A percentile compares a stretch with the other conserved stretches of the same genome.
These are phyloP conservation scores for Caenorhabditis latens DNA, from an alignment of 1,140 invertebrate species.

Conservation along the genomic window DNA sequence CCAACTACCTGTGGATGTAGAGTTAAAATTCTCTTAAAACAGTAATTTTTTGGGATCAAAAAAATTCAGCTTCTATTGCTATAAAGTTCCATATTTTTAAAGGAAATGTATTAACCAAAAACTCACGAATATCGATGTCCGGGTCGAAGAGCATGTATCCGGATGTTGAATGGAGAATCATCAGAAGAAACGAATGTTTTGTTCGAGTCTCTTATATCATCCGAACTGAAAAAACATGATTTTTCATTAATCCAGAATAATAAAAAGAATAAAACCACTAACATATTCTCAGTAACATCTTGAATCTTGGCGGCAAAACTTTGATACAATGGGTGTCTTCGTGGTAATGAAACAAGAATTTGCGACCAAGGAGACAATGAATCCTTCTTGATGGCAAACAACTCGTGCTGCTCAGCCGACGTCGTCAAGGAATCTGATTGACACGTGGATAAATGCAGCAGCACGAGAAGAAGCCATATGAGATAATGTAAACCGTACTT, in stretches of 20 bases:
- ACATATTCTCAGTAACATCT: conserved; percentile 62
- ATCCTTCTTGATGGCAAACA: conserved; percentile 52
- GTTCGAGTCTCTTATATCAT: conserved; percentile 42
- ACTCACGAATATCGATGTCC: conserved; percentile 72
- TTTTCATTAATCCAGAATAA: background rate
- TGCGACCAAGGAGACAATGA: conserved; percentile 33
- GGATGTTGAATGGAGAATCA: conserved; percentile 42
- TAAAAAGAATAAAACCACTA: background rate
- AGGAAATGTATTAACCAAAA: background rate
- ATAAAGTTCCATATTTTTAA: background rate
- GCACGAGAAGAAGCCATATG: conserved; percentile 43
- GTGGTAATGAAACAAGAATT: conserved; percentile 55
- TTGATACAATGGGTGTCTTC: conserved; percentile 58
- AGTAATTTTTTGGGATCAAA: no score
- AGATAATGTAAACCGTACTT: conserved; percentile 14
- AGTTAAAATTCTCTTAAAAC: no score
- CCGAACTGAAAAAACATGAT: conserved; percentile 13
- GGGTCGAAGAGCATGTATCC: conserved; percentile 70
- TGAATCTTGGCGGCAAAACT: conserved; percentile 44
- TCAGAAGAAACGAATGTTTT: conserved; percentile 52
- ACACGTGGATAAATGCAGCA: conserved; percentile 35
- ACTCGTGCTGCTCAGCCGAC: conserved; percentile 51
- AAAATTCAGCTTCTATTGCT: background rate
- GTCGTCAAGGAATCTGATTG: conserved; percentile 49
- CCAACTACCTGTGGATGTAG: no score